Conservation (phyloP, 2,797 vertebrate species). For the Pteropus rufus region DNA sequence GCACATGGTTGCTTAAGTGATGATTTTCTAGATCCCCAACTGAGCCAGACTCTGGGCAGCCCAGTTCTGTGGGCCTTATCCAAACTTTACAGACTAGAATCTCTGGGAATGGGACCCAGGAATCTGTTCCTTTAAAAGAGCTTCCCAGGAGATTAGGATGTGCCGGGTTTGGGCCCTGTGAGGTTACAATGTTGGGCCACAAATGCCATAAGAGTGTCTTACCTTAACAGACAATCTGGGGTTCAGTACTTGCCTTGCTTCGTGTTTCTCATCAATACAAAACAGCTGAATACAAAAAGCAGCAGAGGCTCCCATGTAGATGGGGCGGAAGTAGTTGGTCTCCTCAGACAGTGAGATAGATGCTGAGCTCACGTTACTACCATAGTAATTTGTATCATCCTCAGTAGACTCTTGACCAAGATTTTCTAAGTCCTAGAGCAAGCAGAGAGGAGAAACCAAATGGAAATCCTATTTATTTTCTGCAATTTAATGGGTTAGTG, state of each 20-base stretch:
- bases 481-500: not conserved
- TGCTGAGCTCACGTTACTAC: not conserved
- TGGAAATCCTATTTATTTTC: not conserved
- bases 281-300: slow-evolving; percentile 90
- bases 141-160: not conserved
- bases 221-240: not conserved
- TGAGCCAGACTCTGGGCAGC: not conserved
- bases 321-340: slow-evolving; percentile 52
- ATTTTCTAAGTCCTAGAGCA: slow-evolving; percentile 72
- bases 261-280: slow-evolving; percentile 87
- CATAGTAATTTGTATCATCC: not conserved
- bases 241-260: slow-evolving; percentile 84
- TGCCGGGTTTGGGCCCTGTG: not conserved
- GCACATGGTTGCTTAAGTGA: not conserved
- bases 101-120: not conserved
- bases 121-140: not conserved
- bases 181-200: not conserved
- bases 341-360: not conserved
- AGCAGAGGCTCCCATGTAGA: slow-evolving; percentile 74
- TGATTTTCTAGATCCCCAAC: not conserved
- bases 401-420: accelerated
- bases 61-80: not conserved
- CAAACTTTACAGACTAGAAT: not conserved
- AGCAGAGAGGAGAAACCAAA: slow-evolving; percentile 2
- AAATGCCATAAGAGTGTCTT: not conserved